These are phyloP conservation scores for Prosopocoilus inquinatus DNA, from an alignment of 2,888 invertebrate genomes.

Conservation along the genomic window DNA sequence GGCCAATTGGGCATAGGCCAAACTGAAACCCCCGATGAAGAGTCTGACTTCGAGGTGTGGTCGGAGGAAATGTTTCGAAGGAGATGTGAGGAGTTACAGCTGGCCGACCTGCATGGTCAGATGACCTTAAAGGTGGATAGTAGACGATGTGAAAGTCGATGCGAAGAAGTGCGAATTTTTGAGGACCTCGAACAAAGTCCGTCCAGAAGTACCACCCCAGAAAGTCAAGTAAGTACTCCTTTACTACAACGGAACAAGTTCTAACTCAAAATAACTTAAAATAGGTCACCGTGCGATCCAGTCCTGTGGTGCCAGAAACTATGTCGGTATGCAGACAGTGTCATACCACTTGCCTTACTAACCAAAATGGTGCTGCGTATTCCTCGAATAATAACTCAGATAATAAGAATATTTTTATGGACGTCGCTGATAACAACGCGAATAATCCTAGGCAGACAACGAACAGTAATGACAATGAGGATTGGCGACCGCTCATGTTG, in stretches of 20 bases:
- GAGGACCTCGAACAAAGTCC: slow-evolving; percentile 65
- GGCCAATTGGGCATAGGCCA: slow-evolving; percentile 62
- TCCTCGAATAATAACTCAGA: slow-evolving; percentile 17
- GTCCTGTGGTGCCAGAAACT: slow-evolving; percentile 70
- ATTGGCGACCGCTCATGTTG: slow-evolving; percentile 65
- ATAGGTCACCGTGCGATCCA: slow-evolving; percentile 75
- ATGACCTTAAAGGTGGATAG: slow-evolving; percentile 26
- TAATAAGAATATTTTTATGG: slow-evolving; percentile 14
- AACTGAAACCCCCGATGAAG: slow-evolving; percentile 39
- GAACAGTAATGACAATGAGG: slow-evolving; percentile 46
- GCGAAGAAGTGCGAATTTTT: slow-evolving; percentile 49
- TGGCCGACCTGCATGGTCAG: slow-evolving; percentile 50
- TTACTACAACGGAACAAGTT: not conserved
- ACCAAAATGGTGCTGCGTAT: slow-evolving; percentile 46
- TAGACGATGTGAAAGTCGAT: slow-evolving; percentile 43
- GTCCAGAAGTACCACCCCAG: slow-evolving; percentile 74
- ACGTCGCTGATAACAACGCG: slow-evolving; percentile 18
- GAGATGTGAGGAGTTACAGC: slow-evolving; percentile 67
- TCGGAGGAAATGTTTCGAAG: slow-evolving; percentile 70
- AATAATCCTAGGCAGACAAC: slow-evolving; percentile 3
- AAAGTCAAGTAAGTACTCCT: slow-evolving; percentile 65
- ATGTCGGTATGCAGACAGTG: slow-evolving; percentile 75
- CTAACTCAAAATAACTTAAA: slow-evolving; percentile 7
- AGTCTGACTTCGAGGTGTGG: slow-evolving; percentile 64
- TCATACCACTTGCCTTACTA: slow-evolving; percentile 71